phyloP scores from a whole-genome alignment of 2,113 vertebrate species.

The Marmota flaviventris region DNA sequence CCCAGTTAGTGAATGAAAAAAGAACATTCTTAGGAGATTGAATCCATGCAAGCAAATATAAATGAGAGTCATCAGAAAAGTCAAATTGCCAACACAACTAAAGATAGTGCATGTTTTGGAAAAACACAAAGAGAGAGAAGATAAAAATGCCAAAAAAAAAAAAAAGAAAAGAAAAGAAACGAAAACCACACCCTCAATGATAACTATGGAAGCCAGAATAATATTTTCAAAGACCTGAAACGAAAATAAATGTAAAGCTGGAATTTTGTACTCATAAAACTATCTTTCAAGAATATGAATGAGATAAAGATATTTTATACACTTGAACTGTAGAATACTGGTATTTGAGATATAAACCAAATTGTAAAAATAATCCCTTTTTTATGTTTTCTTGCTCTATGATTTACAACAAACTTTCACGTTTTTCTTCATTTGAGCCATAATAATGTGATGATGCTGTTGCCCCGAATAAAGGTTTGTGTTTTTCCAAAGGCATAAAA shows the following conservation, averaged over 20 bases:
- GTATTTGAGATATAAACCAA: slow-evolving; percentile 19
- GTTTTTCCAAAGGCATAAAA: not conserved
- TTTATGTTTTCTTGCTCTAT: not conserved
- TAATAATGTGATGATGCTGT: not conserved
- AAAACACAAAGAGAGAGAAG: slow-evolving; percentile 7
- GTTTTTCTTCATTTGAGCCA: not conserved
- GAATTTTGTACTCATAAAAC: slow-evolving; percentile 36
- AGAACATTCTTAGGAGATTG: not conserved
- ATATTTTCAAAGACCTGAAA: not conserved
- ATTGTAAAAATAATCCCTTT: slow-evolving; percentile 7
- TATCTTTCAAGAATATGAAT: not conserved
- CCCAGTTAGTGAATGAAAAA: not conserved
- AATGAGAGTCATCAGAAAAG: not conserved
- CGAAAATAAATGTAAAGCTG: not conserved
- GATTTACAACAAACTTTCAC: not conserved
- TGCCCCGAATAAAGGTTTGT: not conserved
- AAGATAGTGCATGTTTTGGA: not conserved
- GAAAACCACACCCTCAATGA: not conserved
- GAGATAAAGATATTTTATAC: not conserved
- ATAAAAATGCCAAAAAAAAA: slow-evolving; percentile 37
- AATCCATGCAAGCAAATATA: not conserved
- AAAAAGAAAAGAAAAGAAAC: not conserved
- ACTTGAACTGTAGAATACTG: not conserved
- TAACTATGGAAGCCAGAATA: not conserved
- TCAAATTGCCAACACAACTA: not conserved